Evolutionary conservation across 2,888 invertebrate genomes (phyloP).

Genomic region (Nebria brevicollis): DNA sequence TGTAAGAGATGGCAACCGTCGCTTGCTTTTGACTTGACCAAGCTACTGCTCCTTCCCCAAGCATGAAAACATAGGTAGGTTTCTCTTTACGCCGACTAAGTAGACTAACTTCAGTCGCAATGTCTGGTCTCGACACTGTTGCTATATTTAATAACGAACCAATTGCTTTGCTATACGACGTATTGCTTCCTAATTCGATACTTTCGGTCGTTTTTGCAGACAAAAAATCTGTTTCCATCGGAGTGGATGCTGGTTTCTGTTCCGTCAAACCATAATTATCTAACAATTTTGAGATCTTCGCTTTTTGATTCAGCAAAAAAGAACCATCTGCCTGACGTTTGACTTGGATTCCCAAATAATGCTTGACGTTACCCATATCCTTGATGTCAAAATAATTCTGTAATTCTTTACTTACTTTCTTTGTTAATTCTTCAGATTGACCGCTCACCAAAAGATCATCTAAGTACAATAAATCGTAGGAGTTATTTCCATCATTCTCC

Average conservation of each 20-base stretch:
- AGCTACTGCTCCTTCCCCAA: background rate
- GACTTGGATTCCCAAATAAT: slow-evolving; percentile 25
- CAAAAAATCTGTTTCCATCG: slow-evolving; percentile 21
- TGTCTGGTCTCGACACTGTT: slow-evolving; percentile 25
- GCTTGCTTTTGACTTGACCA: slow-evolving; percentile 14
- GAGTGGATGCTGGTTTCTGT: slow-evolving; percentile 13
- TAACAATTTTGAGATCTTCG: slow-evolving; percentile 4
- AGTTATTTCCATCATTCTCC: slow-evolving; percentile 12
- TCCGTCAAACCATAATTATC: background rate
- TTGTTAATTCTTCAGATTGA: slow-evolving; percentile 14
- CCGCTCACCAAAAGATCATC: slow-evolving; percentile 20
- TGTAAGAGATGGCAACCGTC: background rate
- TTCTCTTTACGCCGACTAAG: slow-evolving; percentile 22
- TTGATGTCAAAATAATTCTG: slow-evolving; percentile 18
- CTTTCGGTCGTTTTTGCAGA: slow-evolving; percentile 1
- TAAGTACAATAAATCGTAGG: slow-evolving; percentile 19
- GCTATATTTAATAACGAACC: slow-evolving; percentile 28
- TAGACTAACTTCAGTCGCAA: slow-evolving; percentile 3
- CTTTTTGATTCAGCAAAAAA: slow-evolving; percentile 18
- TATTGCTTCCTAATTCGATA: slow-evolving; percentile 11
- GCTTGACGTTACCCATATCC: slow-evolving; percentile 3
- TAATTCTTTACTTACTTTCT: slow-evolving; percentile 19
- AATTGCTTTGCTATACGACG: slow-evolving; percentile 23
- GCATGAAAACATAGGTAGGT: slow-evolving; percentile 17
- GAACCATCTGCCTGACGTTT: slow-evolving; percentile 8